Percentiles rank a stretch among this genome's conserved stretches.
Conservation (phyloP, 2,113 vertebrate genomes). For the Podarcis muralis region DNA sequence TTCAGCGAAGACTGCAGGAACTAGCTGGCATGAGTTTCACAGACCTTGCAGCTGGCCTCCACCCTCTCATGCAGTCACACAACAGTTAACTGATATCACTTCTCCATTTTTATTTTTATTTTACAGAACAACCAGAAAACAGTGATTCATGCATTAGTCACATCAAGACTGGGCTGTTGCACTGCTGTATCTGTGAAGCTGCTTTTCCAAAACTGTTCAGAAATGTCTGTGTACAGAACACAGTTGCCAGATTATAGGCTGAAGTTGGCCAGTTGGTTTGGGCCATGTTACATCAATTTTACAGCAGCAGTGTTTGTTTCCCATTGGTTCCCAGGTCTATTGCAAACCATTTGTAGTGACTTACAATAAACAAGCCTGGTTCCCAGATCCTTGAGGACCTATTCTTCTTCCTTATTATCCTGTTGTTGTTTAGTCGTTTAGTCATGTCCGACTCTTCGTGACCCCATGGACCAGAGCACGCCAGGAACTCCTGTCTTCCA, state of each 20-base stretch:
- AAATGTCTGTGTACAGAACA: not conserved
- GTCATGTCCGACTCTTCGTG: no score
- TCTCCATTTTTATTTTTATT: not conserved
- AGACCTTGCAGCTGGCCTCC: not conserved
- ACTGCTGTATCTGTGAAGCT: not conserved
- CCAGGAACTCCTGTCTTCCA: no score
- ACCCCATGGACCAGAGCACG: no score
- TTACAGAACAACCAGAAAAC: not conserved
- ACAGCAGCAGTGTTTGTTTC: not conserved
- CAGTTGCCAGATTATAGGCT: not conserved
- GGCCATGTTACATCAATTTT: not conserved
- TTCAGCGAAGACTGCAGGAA: not conserved
- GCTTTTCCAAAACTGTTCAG: not conserved
- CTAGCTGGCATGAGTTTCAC: not conserved
- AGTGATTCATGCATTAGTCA: not conserved
- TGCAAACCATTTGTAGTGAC: not conserved
- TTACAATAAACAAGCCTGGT: not conserved
- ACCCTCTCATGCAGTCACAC: not conserved
- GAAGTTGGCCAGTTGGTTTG: not conserved
- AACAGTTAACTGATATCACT: not conserved
- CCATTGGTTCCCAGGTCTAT: not conserved
- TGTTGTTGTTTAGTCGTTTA: no score
- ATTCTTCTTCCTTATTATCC: not conserved
- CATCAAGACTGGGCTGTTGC: not conserved
- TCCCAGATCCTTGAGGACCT: not conserved